Conservation (phyloP, 1,140 invertebrate species). For the Portunus trituberculatus region DNA sequence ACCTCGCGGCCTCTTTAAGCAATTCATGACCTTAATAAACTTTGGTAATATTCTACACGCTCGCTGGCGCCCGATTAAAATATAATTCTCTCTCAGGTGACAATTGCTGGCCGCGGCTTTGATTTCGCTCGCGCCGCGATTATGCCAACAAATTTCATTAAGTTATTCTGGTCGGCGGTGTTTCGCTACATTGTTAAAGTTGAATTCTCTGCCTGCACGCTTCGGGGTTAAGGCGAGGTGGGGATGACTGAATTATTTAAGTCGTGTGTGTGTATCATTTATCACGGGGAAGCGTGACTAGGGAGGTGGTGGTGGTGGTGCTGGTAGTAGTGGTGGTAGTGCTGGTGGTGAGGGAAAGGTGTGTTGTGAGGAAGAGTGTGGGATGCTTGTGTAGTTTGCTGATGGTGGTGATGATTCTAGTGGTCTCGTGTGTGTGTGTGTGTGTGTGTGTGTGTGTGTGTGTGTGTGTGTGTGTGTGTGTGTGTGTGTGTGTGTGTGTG, state of each 20-base stretch:
- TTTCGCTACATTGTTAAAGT: background rate
- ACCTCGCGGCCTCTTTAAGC: background rate
- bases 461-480: background rate
- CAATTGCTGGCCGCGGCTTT: background rate
- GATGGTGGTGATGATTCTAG: background rate
- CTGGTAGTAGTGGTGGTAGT: too few relatives aligned
- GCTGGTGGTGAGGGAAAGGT: too few relatives aligned
- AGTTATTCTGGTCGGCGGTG: background rate
- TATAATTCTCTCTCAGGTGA: slow-evolving; percentile 22
- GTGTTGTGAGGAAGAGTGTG: too few relatives aligned
- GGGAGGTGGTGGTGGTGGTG: background rate
- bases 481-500: background rate
- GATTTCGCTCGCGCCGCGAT: background rate
- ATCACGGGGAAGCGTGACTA: background rate
- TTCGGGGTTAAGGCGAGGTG: background rate
- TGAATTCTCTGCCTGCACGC: slow-evolving; percentile 15
- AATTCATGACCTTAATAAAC: slow-evolving; percentile 6
- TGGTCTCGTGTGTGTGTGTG: background rate
- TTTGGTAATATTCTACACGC: background rate
- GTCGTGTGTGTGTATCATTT: slow-evolving; percentile 10
- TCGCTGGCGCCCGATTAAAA: background rate
- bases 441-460: slow-evolving; percentile 41
- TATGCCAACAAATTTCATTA: slow-evolving; percentile 15
- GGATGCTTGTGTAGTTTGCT: too few relatives aligned
- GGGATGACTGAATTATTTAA: slow-evolving; percentile 3